Evolutionary conservation across 2,113 vertebrate genomes (phyloP).

Genomic region (Odocoileus virginianus): DNA sequence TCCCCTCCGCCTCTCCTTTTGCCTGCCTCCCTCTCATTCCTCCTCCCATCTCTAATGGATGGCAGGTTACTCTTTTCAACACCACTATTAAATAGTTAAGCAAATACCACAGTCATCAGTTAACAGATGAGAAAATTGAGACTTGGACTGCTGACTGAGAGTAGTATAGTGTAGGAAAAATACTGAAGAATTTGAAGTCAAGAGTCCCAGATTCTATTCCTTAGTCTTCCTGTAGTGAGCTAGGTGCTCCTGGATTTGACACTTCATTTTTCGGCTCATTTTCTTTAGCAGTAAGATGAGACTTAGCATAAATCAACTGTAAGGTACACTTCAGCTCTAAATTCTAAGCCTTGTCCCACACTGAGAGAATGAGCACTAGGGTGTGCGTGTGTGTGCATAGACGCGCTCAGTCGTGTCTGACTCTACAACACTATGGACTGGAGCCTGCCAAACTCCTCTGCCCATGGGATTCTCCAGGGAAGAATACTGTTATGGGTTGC

Average conservation of each 20-base stretch:
- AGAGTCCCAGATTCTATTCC: neutral
- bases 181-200: neutral
- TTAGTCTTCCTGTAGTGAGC: neutral
- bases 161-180: neutral
- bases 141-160: neutral
- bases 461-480: neutral
- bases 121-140: neutral
- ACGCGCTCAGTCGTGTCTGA: accelerated
- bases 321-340: neutral
- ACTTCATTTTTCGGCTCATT: neutral
- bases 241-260: neutral
- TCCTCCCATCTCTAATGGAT: neutral
- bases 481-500: neutral
- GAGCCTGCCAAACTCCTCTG: neutral
- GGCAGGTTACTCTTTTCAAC: neutral
- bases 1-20: neutral
- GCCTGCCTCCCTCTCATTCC: neutral
- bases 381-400: neutral
- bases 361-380: neutral
- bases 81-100: neutral
- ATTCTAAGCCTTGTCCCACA: neutral
- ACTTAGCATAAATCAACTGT: neutral
- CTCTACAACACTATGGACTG: neutral
- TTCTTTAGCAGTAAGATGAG: neutral
- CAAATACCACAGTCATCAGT: neutral